Base-by-base conservation (phyloP, 2,888 invertebrate species). In the Tetropium fuscum region DNA sequence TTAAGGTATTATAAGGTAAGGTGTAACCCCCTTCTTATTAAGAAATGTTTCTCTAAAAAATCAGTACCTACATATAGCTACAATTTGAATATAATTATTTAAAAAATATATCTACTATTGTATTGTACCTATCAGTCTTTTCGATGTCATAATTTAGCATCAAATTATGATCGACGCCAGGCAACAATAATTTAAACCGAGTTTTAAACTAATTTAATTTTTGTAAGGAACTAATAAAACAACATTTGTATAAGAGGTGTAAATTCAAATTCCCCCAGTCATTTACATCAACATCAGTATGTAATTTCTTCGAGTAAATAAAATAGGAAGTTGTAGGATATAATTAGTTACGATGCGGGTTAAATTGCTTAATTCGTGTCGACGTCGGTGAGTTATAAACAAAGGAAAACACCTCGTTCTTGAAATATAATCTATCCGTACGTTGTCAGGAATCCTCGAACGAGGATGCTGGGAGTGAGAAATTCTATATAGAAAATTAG, bases 331-430 rank as follows among this genome's bases (percentile, higher is more conserved):
- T 63, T 64, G 65, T 63, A 65, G 64, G 63, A 63, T 66, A 64
- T 70, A 70, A 69, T 70, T 70, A 68, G 67, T 57, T 44, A 60
- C 55, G 64, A 70, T 68, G 68, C 60, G 69, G 69, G 64, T 62
- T 68, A 60, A 69, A 69, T 69, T 68, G 69, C 68, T 68, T 69
- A 71, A 71, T 71, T 67, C 70, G 56, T 58, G 61, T 65, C 51
- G 67, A 70, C 68, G 63, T 69, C 60, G 53, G 30, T 56, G 61
- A 54, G 49, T 58, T 57, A 62, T 64, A 59, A 67, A 69, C 68
- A 70, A 68, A 69, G 69, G 60, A 66, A 63, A 64, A 69, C 64
- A 66, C 62, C 66, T 64, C 60, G 53, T 60, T 60, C 61, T 58
- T 59, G 69, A 69, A 69, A 64, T 63, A 63, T 70, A 69, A 69